Evolutionary conservation across 2,113 vertebrate genomes (phyloP), one percentile per base, ranked within the genome.

Genomic region (Pseudorasbora parva): DNA sequence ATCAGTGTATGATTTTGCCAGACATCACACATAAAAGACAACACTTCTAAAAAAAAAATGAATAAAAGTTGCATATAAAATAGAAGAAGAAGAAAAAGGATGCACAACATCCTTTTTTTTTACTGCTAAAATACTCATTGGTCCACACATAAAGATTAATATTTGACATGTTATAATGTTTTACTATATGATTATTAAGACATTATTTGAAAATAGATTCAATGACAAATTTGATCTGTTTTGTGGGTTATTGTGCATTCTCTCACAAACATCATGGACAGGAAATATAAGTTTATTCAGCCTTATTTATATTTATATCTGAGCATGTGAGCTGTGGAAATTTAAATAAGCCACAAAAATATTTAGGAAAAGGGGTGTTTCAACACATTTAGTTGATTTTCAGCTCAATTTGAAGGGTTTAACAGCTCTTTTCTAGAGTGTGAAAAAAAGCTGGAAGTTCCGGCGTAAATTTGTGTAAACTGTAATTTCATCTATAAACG

Each of bases 401-500:
- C 72, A 27, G 23, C 45, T 74, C 25, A 74, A 30, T 51, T 51
- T 27, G 72, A 47, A 74, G 51, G 72, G 23, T 74, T 19, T 27
- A 51, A 74, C 23, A 19, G 45, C 47, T 51, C 47, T 74, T 51
- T 74, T 17, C 47, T 23, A 74, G 23, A 15, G 27, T 66, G 62
- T 12, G 2, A 27, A 27, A 33, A 33, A 15, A 74, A 74, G 43
- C 47, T 14, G 72, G 1, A 51, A 51, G 72, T 51, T 10, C 25
- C 8, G 25, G 23, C 14, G 15, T 45, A 11, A 1, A 80, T 80
- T 64, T 66, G 43, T 80, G 78, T 49, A 47, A 66, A 64, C 77
- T 11, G 25, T 66, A 76, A 76, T 56, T 76, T 56, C 2, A 77
- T 57, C 62, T 51, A 14, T 71, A 69, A 81, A 51, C 27, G n/a